These are phyloP conservation scores for Schizothorax lantsangensis DNA, from an alignment of 2,797 vertebrate genomes.

Conservation along the genomic window DNA sequence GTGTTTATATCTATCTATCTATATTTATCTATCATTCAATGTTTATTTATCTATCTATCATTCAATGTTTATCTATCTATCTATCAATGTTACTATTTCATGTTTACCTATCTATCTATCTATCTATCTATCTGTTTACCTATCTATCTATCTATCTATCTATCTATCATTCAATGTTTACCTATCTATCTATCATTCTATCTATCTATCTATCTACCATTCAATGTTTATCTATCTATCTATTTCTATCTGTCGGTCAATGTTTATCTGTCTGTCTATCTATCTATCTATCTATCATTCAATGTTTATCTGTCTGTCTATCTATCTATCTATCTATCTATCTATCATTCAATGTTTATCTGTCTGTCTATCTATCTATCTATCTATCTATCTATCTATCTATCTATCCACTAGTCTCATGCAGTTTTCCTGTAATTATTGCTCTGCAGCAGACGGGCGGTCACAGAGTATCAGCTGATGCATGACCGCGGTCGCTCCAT, in stretches of 20 bases:
- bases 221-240: no score
- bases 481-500: constrained; percentile 79
- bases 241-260: no score
- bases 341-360: no score
- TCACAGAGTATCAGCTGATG: constrained; percentile 82
- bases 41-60: background rate
- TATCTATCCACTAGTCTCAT: background rate
- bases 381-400: background rate
- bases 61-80: background rate
- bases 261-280: no score
- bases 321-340: no score
- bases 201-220: background rate
- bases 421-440: background rate
- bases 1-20: background rate
- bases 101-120: background rate
- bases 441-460: constrained; percentile 71
- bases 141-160: background rate
- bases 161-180: background rate
- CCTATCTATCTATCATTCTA: background rate
- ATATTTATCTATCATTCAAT: background rate
- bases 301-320: no score
- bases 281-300: no score
- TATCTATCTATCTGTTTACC: background rate
- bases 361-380: background rate
- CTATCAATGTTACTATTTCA: no score